Base-by-base conservation (phyloP, 2,888 invertebrate genomes). In the Abrostola triplasia region DNA sequence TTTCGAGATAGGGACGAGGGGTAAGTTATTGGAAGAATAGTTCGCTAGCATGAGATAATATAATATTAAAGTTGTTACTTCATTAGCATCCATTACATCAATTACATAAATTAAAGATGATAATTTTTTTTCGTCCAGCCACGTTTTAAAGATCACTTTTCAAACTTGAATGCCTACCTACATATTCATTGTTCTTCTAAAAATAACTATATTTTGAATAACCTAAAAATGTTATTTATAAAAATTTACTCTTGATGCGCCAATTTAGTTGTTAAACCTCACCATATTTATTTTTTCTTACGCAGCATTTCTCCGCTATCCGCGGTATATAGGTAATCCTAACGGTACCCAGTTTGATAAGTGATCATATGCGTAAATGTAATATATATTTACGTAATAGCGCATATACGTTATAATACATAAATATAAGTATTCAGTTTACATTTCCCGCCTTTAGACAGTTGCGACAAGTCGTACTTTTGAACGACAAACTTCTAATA, bases 1-100 rank as follows among this genome's bases (percentile, higher is more conserved):
- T 87, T 84, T 85, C 81, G 87, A 91, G 91, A 91, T 91, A 90
- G 76, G 86, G 88, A 87, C 84, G 86, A 84, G 79, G 73, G 77
- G 81, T 84, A 86, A 83, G 82, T 88, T 91, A 90, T 91, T 89
- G 88, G 85, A 84, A 83, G 82, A 82, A 85, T 83, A 82, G 83
- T 81, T 80, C 79, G 84, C 81, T 77, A 73, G 80, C 83, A 87
- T 82, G 75, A 83, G 83, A 82, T 84, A 85, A 84, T 84, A 80
- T 79, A 81, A 77, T 79, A 77, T 80, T 79, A 75, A 69, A 71
- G 67, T 68, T 73, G 76, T 54, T 58, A 50, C 44, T 53, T 70
- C 64, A 69, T 70, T 72, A 75, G 58, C 62, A 77, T 72, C 66
- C 69, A 64, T 64, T 52, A 61, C 51, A 57, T 57, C 56, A 58